Conservation (phyloP, 2,113 vertebrate species). For the Phylloscopus trochiloides region DNA sequence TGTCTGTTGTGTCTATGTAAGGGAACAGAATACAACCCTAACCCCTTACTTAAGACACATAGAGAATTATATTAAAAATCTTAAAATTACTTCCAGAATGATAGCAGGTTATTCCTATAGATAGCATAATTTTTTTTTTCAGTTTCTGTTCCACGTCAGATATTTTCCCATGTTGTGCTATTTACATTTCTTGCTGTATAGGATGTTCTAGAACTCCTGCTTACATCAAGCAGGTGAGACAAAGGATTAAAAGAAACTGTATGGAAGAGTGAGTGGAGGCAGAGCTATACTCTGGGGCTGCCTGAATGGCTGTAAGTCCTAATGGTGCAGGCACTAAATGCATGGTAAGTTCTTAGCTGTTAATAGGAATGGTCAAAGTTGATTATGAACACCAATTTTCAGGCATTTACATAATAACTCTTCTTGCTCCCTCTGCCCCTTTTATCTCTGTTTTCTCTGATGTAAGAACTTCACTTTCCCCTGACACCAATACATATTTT, state of each 20-base stretch:
- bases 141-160: background rate
- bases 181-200: background rate
- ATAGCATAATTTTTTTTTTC: background rate
- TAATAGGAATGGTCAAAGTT: background rate
- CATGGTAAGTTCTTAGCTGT: background rate
- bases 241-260: background rate
- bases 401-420: background rate
- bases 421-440: background rate
- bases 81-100: background rate
- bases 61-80: background rate
- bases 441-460: background rate
- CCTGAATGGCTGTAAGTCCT: background rate
- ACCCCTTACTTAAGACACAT: background rate
- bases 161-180: background rate
- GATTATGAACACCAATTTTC: background rate
- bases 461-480: background rate
- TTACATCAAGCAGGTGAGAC: background rate
- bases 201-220: background rate
- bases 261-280: background rate
- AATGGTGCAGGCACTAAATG: background rate
- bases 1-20: background rate
- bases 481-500: background rate
- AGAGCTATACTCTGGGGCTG: background rate
- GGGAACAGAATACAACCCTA: background rate
- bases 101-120: background rate